Base-by-base conservation (phyloP, 2,797 vertebrate genomes). In the Alca torda region DNA sequence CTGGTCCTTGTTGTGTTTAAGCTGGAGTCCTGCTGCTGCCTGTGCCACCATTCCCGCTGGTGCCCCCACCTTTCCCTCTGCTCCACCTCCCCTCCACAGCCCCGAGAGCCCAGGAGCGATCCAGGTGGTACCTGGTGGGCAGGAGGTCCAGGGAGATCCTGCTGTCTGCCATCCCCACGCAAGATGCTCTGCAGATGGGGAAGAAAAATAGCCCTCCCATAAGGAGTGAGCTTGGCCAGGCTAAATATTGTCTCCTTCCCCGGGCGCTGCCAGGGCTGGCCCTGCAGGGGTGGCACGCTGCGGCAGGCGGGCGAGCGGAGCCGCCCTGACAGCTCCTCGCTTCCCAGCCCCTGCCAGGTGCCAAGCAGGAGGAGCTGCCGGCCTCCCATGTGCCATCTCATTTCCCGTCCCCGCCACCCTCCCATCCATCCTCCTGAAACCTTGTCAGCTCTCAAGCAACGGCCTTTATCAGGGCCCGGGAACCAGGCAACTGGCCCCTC, bases 311-410 rank as follows among this genome's bases (percentile, higher is more conserved):
- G 86, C 5, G 80, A 90, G 73, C 61, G 26, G 84, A 90, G 77
- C 76, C 3, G 6, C 70, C 0, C 3, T 67, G 91, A 90, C 87
- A 86, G 73, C 87, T 95, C 84, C 48, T 90, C 39, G 1, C 31
- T 72, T 84, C 89, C 88, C 77, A 84, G 60, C 84, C 88, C 83
- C 72, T 86, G 74, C 91, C 89, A 86, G 93, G 54, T 60, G 68
- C 84, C 14, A 13, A 73, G 80, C 91, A 73, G 64, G 93, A 83
- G 80, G 65, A 80, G 54, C 93, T 21, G 59, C 70, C 70, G 48
- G 70, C 63, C 69, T 64, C 23, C 19, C 1, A 1, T 28, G 37
- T 43, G 54, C 74, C 4, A 0, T 35, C 69, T 92, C 80, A 26
- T 87, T 80, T 84, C 54, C 79, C 51, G 4, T 81, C 78, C 53